Evolutionary conservation across 2,113 vertebrate genomes (phyloP), one percentile per base, ranked within the genome.

Genomic region (Nettapus auritus): DNA sequence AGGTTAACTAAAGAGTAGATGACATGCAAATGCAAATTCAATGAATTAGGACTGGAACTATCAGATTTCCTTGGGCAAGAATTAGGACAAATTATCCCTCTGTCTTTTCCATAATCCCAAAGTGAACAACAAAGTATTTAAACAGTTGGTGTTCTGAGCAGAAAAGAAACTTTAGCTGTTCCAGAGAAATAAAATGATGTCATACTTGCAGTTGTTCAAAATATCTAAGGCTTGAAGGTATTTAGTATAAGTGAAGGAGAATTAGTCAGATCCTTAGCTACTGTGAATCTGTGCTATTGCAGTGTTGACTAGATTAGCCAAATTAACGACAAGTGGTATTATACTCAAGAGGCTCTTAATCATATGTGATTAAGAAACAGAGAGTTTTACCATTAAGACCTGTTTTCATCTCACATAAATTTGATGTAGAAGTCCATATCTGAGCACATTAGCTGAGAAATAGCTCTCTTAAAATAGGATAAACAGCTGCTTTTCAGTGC

Each of bases 161-260:
- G 26, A 91, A 69, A 73, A 56, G 78, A 94, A 92, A n/a, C 29
- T 86, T 93, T 75, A 93, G 86, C 52, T 90, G 19, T 75, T 94
- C 40, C 74, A 96, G 77, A 84, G 9, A 92, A 88, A 94, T 14
- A 80, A 68, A 95, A 79, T 94, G 33, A 92, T 94, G 86, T 79
- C 82, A 96, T 53, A 69, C 74, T 84, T 96, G 34, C 53, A 83
- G 52, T 94, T 96, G 63, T 53, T 73, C 8, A 85, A 70, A 90
- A 82, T 33, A 67, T 48, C 9, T 11, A 14, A 13, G 34, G 21
- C n/a, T 31, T 16, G 40, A 71, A 88, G 79, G 15, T 20, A 71
- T 87, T 94, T 46, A 80, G 13, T 36, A 11, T 34, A 63, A 88
- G 74, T 64, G 66, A 89, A 89, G 38, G 33, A 63, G 16, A 86